These are phyloP conservation scores for Alloscopus bannaensis DNA, from an alignment of 2,888 invertebrate species.

Conservation along the genomic window DNA sequence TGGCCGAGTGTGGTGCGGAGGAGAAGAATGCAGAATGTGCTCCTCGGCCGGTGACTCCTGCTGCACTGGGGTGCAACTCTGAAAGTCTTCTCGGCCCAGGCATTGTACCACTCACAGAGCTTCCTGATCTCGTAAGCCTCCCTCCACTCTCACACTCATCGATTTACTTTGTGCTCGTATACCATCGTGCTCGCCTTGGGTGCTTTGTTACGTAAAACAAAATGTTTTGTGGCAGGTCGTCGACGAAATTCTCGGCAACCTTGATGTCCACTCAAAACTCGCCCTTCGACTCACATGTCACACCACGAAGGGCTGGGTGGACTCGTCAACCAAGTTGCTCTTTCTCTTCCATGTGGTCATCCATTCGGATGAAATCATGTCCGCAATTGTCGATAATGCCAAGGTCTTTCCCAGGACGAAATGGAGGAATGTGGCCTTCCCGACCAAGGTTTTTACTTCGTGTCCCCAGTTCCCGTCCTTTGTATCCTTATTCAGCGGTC, in stretches of 20 bases:
- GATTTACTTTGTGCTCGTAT: too few species aligned
- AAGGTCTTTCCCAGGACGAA: constrained; percentile 28
- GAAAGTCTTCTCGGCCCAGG: constrained; percentile 27
- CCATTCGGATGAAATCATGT: neutral
- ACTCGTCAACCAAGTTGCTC: constrained; percentile 12
- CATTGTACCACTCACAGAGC: constrained; percentile 32
- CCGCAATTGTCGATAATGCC: neutral
- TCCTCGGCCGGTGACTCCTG: constrained; percentile 21
- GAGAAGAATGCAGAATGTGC: constrained; percentile 18
- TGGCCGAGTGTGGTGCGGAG: neutral
- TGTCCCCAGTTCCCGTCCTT: constrained; percentile 27
- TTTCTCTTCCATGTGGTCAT: constrained; percentile 17
- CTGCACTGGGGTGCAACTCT: constrained; percentile 36
- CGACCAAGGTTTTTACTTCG: constrained; percentile 11
- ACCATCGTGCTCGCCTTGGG: too few species aligned
- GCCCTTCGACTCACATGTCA: constrained; percentile 35
- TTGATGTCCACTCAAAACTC: constrained; percentile 8
- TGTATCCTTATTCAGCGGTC: constrained; percentile 31
- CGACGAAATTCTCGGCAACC: constrained; percentile 24
- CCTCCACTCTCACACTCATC: too few species aligned
- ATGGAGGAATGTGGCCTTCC: constrained; percentile 32
- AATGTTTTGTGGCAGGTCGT: constrained; percentile 16
- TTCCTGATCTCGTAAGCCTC: constrained; percentile 42
- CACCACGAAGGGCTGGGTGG: constrained; percentile 28
- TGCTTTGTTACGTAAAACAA: too few species aligned